Evolutionary conservation across 1,140 invertebrate species (phyloP), one percentile per base, ranked within the genome.

Genomic region (Drosophila asahinai): DNA sequence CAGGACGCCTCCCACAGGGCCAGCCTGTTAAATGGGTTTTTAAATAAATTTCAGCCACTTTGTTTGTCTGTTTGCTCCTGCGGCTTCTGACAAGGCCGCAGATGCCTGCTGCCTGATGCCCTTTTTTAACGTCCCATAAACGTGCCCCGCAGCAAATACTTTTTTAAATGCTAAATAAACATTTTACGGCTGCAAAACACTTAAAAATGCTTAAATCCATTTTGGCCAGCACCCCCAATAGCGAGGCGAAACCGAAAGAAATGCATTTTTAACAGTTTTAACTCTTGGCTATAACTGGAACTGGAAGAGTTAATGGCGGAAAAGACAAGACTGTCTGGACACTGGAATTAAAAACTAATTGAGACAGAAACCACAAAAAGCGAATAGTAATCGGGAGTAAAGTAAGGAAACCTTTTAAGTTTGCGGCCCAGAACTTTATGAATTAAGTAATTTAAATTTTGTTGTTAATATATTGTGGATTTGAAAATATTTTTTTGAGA

Each of bases 81-180:
- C 76, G 77, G 77, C 58, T 58, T 65, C 52, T 42, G 63, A 52
- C 48, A 55, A 54, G 48, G 43, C 51, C 45, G 76, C 73, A 70
- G 55, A 42, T 59, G 63, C 42, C 62, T 33, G 59, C 19, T 11
- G 48, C 36, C 38, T 58, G 51, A 14, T 86, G 84, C 63, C 84
- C 81, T 82, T 90, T 87, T 89, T 84, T 86, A 82, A 90, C 71
- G 78, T 80, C 70, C 84, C 86, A 90, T 90, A 89, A 89, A 87
- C 81, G 84, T 87, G 84, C 72, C 77, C 84, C 30, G 68, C 51
- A 64, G 84, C 83, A 83, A 80, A 86, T 76, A 84, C 86, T 80
- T 90, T 78, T 90, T 84, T 90, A 90, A 89, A 90, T 90, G 81
- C 79, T 76, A 90, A 90, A 89, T 90, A 89, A 89, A 89, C 86